Conservation (phyloP, 2,797 vertebrate species). For the Rousettus madagascariensis region DNA sequence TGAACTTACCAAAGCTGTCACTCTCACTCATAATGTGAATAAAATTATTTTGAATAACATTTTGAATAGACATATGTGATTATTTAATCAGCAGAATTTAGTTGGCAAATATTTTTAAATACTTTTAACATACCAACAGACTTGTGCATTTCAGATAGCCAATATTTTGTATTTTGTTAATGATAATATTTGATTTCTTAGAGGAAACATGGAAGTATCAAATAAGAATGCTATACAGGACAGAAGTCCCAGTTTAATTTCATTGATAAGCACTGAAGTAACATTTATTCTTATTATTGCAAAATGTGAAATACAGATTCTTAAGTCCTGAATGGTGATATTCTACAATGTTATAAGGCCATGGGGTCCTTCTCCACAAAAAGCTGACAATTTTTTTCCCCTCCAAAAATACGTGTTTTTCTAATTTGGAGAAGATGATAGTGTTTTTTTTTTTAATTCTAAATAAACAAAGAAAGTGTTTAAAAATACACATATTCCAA, state of each 20-base stretch:
- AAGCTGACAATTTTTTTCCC: not conserved
- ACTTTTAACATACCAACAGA: not conserved
- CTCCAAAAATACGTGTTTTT: not conserved
- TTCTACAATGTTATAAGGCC: not conserved
- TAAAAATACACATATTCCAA: constrained; percentile 3
- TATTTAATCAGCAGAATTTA: constrained; percentile 28
- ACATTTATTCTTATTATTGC: not conserved
- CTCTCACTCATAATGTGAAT: not conserved
- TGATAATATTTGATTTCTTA: not conserved
- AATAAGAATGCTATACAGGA: not conserved
- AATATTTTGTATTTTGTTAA: not conserved
- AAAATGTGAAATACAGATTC: not conserved
- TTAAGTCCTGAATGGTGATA: not conserved
- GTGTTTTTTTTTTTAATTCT: not conserved
- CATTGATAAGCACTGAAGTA: not conserved
- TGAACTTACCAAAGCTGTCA: not conserved
- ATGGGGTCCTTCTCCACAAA: not conserved
- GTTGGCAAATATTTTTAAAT: constrained; percentile 46
- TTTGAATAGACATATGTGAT: not conserved
- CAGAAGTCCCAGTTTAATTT: not conserved
- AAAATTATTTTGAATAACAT: not conserved
- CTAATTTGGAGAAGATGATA: not conserved
- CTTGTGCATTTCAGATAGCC: not conserved
- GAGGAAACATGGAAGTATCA: not conserved
- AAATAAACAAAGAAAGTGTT: not conserved